phyloP scores from a whole-genome alignment of 2,113 vertebrate species.

The Plestiodon gilberti region DNA sequence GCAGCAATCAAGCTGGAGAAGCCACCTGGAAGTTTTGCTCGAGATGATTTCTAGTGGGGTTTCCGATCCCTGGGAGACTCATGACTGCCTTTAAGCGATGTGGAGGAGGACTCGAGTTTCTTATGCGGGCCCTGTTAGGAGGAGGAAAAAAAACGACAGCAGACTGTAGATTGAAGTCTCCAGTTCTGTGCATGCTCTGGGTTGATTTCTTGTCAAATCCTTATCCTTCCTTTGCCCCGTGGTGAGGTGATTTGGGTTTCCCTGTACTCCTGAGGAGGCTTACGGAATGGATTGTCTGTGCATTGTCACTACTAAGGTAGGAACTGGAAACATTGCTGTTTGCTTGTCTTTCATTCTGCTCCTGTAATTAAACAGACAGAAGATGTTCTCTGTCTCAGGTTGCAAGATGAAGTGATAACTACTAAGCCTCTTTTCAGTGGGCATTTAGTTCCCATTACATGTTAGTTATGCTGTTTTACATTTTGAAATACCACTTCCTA shows the following conservation, averaged over 20 bases:
- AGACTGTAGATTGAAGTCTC: slow-evolving; percentile 78
- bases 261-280: slow-evolving; percentile 81
- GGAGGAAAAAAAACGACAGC: slow-evolving; percentile 54
- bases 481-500: slow-evolving; percentile 59
- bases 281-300: slow-evolving; percentile 95
- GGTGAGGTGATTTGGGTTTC: slow-evolving; percentile 84
- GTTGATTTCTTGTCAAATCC: slow-evolving; percentile 49
- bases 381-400: slow-evolving; percentile 63
- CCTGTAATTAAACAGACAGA: slow-evolving; percentile 70
- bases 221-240: slow-evolving; percentile 77
- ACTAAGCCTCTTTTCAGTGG: slow-evolving; percentile 66
- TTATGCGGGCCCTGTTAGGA: slow-evolving; percentile 78
- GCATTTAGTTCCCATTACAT: slow-evolving; percentile 63
- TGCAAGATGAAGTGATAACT: slow-evolving; percentile 71
- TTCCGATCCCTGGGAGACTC: slow-evolving; percentile 81
- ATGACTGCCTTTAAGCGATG: slow-evolving; percentile 80
- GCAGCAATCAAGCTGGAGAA: slow-evolving; percentile 75
- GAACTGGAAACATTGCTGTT: slow-evolving; percentile 69
- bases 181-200: slow-evolving; percentile 71
- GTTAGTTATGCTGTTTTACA: slow-evolving; percentile 49
- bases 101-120: slow-evolving; percentile 84
- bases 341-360: slow-evolving; percentile 68
- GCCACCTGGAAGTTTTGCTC: slow-evolving; percentile 77
- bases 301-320: slow-evolving; percentile 99
- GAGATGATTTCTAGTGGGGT: slow-evolving; percentile 79